Evolutionary conservation across 2,797 vertebrate genomes (phyloP), one percentile per base, ranked within the genome.

Genomic region (Cyprinella venusta): DNA sequence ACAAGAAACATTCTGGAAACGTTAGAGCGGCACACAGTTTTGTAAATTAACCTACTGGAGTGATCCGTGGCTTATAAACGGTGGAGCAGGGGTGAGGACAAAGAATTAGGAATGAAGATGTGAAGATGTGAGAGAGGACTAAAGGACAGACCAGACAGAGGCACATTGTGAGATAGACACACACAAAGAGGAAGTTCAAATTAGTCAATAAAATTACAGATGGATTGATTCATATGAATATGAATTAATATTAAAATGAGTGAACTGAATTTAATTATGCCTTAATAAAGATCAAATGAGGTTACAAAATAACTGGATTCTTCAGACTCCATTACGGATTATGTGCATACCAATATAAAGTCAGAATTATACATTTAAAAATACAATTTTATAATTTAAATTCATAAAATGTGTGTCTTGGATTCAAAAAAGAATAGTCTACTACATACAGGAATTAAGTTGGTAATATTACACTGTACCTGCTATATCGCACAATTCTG

Each of bases 401-500:
- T 68, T 9, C 9, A 26, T 26, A 48, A 70, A 70, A 45, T 50
- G 16, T n/a, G 18, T n/a, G 12, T 16, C 33, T 59, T 56, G 72
- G 4, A 38, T 38, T 9, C 64, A 10, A 67, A 36, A n/a, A 70
- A 70, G 13, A 3, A 42, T 12, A 40, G 19, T 16, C 6, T 21
- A 67, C 64, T 21, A 38, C 16, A 67, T 67, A 38, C 19, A 21
- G 16, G 1, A n/a, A 38, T 21, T 24, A 5, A 12, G n/a, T 9
- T 33, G n/a, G 7, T 16, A 42, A 79, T 5, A 52, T 45, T 26
- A 42, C 38, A 30, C 9, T 90, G 92, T 94, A 98, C 98, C 98
- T 93, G 98, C 98, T 2, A 99, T 99, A 86, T 99, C 98, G 83
- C 98, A 99, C 83, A 99, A 95, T 79, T 99, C 98, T 9, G 98